A percentile compares a stretch with the other conserved stretches of the same genome.
Conservation (phyloP, 2,888 invertebrate genomes). For the Drosophila putrida region DNA sequence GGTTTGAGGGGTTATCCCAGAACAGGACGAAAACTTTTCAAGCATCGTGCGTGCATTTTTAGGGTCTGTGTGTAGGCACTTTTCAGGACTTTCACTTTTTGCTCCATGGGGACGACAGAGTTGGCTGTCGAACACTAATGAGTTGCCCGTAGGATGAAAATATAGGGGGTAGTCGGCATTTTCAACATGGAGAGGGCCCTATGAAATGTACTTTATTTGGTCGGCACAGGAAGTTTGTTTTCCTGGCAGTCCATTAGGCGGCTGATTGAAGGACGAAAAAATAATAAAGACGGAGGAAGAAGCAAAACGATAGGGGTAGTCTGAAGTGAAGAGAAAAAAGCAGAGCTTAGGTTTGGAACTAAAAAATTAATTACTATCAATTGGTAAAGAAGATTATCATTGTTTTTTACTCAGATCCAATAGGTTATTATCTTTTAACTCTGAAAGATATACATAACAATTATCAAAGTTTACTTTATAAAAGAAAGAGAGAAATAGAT, state of each 20-base stretch:
- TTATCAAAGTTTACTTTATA: not conserved
- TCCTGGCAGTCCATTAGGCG: slow-evolving; percentile 66
- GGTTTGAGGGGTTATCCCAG: slow-evolving; percentile 13
- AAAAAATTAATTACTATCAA: not conserved
- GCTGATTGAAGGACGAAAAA: slow-evolving; percentile 34
- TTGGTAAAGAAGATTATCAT: no score
- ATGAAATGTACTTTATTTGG: slow-evolving; percentile 49
- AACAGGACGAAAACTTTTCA: slow-evolving; percentile 34
- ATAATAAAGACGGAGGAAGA: not conserved
- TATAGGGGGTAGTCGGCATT: not conserved
- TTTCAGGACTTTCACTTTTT: slow-evolving; percentile 71
- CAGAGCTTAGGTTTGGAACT: no score
- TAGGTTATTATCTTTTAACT: no score
- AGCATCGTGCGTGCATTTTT: slow-evolving; percentile 60
- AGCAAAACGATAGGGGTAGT: not conserved
- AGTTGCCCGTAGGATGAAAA: slow-evolving; percentile 36
- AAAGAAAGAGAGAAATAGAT: not conserved
- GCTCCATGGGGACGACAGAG: slow-evolving; percentile 14
- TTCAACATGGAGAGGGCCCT: not conserved
- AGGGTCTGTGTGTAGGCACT: slow-evolving; percentile 52
- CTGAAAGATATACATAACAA: not conserved
- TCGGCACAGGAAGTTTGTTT: slow-evolving; percentile 61
- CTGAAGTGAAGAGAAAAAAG: not conserved
- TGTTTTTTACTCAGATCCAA: no score
- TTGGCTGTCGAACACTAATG: slow-evolving; percentile 66